A percentile compares a stretch with the other conserved stretches of the same genome.
Evolutionary conservation across 2,888 invertebrate species (phyloP).

Genomic region (Ctena decussata): DNA sequence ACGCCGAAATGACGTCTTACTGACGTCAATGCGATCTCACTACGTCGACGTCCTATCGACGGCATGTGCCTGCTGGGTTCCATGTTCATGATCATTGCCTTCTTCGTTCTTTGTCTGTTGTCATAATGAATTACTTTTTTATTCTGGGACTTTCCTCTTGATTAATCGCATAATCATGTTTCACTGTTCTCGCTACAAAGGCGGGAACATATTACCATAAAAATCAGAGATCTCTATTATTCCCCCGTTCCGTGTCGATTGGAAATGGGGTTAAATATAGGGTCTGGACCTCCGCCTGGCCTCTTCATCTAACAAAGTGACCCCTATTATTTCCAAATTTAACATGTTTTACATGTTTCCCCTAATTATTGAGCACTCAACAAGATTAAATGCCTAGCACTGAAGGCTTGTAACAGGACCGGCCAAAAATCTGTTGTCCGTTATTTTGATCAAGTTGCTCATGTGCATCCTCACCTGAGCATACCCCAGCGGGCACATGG

Average conservation of each 20-base stretch:
- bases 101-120: too few species aligned
- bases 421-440: not conserved
- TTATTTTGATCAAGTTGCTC: too few species aligned
- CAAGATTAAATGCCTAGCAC: not conserved
- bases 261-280: not conserved
- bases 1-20: too few species aligned
- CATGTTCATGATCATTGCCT: too few species aligned
- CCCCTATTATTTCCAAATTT: conserved; percentile 10
- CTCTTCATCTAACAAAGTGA: conserved; percentile 5
- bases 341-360: not conserved
- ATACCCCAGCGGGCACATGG: too few species aligned
- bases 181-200: not conserved
- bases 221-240: not conserved
- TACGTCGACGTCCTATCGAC: too few species aligned
- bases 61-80: too few species aligned
- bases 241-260: not conserved
- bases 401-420: not conserved
- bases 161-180: not conserved
- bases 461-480: too few species aligned
- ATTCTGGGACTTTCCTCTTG: not conserved
- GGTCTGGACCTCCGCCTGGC: conserved; percentile 7
- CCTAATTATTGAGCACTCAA: conserved; percentile 5
- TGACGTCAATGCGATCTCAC: too few species aligned
- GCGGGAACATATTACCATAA: not conserved
- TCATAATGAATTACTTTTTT: not conserved